phyloP scores from a whole-genome alignment of 1,140 invertebrate genomes.

The Scaptomyza pallida region DNA sequence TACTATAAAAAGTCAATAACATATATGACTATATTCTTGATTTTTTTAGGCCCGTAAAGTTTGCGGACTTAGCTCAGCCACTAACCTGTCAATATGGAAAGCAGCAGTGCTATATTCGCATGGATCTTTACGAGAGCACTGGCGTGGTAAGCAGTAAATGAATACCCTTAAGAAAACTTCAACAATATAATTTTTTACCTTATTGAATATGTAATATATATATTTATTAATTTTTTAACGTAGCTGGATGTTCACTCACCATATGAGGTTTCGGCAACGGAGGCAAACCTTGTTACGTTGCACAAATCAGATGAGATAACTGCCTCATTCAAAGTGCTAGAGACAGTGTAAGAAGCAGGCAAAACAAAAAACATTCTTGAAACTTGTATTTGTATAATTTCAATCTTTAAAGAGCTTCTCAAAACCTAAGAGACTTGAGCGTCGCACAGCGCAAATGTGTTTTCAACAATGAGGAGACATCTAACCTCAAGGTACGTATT shows the following conservation, averaged over 20 bases:
- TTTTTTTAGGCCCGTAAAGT: conserved; percentile 43
- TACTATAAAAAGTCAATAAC: no score
- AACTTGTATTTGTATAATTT: not conserved
- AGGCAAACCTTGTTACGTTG: conserved; percentile 64
- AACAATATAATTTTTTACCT: no score
- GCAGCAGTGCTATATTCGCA: conserved; percentile 78
- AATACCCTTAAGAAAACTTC: no score
- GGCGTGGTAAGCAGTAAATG: conserved; percentile 56
- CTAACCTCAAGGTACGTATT: conserved; percentile 60
- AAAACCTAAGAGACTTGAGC: conserved; percentile 59
- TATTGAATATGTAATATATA: no score
- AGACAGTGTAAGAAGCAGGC: conserved; percentile 75
- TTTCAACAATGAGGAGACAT: conserved; percentile 76
- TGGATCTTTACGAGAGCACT: conserved; percentile 78
- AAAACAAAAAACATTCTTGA: not conserved
- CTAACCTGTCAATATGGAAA: conserved; percentile 77
- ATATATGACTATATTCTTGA: no score
- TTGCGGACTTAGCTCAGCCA: conserved; percentile 56
- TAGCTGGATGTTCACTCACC: conserved; percentile 81
- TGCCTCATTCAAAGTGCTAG: conserved; percentile 76
- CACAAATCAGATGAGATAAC: conserved; percentile 81
- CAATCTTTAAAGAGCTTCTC: conserved; percentile 56
- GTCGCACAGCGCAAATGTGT: conserved; percentile 81
- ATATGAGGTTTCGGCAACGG: conserved; percentile 75
- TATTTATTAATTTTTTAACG: not conserved